These are phyloP conservation scores for Megaustenia siamemsis DNA, from an alignment of 2,888 invertebrate genomes.

Conservation along the genomic window DNA sequence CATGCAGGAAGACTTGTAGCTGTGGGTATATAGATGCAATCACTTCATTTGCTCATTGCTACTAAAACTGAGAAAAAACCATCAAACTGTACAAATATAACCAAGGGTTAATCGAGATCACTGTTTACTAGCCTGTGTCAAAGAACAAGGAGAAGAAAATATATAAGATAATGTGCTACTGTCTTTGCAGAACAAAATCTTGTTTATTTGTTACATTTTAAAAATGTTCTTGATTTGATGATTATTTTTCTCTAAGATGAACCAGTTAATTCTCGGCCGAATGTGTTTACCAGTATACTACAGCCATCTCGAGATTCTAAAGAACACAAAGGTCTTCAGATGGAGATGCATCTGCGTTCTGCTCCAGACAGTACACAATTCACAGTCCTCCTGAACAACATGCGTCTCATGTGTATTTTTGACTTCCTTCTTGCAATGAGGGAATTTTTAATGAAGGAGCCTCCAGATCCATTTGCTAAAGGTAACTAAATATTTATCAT, in stretches of 20 bases:
- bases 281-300: constrained; percentile 93
- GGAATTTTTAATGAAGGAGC: constrained; percentile 86
- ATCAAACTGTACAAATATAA: too few species aligned
- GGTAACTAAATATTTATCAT: constrained; percentile 14
- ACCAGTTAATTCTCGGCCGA: constrained; percentile 87
- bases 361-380: constrained; percentile 86
- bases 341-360: constrained; percentile 83
- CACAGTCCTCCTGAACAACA: constrained; percentile 94
- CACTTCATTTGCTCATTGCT: too few species aligned
- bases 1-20: too few species aligned
- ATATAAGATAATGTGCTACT: too few species aligned
- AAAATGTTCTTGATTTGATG: neutral
- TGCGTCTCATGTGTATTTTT: constrained; percentile 94
- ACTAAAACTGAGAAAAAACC: too few species aligned
- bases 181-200: too few species aligned
- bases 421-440: constrained; percentile 94
- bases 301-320: constrained; percentile 81
- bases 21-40: too few species aligned
- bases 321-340: constrained; percentile 78
- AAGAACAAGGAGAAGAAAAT: too few species aligned
- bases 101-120: too few species aligned
- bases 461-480: constrained; percentile 75
- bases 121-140: too few species aligned
- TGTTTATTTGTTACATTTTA: too few species aligned
- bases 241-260: constrained; percentile 78